Evolutionary conservation across 2,888 invertebrate genomes (phyloP).

Genomic region (Papilio elwesi): DNA sequence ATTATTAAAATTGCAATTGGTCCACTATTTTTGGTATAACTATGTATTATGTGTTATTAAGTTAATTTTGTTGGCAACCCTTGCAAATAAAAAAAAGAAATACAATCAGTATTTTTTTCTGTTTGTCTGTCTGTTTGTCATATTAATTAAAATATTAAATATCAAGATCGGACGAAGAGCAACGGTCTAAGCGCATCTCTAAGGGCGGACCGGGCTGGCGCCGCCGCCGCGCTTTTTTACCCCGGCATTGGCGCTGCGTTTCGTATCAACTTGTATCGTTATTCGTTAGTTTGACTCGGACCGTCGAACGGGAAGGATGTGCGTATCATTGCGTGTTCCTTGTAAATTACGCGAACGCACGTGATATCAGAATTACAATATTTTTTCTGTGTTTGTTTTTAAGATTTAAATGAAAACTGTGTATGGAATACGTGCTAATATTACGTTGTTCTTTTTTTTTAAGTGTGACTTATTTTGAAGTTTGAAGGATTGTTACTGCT

Average conservation of each 20-base stretch:
- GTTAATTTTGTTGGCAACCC: too few relatives aligned
- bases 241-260: constrained; percentile 61
- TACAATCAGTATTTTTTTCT: too few relatives aligned
- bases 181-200: constrained; percentile 68
- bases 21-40: too few relatives aligned
- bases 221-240: constrained; percentile 79
- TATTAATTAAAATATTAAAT: neutral
- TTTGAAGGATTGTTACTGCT: constrained; percentile 50
- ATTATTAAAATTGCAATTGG: too few relatives aligned
- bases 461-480: constrained; percentile 56
- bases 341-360: constrained; percentile 53
- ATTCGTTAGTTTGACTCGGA: constrained; percentile 65
- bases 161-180: neutral
- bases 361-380: constrained; percentile 54
- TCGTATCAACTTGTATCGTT: constrained; percentile 56
- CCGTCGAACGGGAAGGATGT: constrained; percentile 59
- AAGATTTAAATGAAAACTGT: constrained; percentile 57
- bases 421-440: constrained; percentile 66
- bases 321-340: constrained; percentile 43
- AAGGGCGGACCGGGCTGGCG: constrained; percentile 78
- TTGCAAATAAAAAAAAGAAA: too few relatives aligned
- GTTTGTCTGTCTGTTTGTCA: neutral
- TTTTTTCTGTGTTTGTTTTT: constrained; percentile 48
- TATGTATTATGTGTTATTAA: too few relatives aligned
- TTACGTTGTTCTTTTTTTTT: constrained; percentile 48